Evolutionary conservation across 2,113 vertebrate genomes (phyloP), one percentile per base, ranked within the genome.

Genomic region (Amazona vittata): DNA sequence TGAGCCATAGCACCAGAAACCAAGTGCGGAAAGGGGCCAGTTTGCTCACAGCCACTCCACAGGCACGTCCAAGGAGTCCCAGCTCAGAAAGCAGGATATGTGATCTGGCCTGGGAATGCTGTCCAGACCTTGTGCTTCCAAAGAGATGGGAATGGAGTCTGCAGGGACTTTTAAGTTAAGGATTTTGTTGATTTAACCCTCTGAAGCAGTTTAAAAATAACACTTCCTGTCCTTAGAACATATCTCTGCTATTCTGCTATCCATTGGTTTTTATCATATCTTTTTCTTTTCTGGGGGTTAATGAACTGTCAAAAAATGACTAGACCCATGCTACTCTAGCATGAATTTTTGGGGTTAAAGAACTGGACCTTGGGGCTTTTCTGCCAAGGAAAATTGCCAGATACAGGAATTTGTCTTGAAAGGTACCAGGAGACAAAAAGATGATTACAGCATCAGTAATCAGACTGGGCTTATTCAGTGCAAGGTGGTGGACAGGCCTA

Each of bases 161-260:
- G 1, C 37, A 77, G 53, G 64, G 89, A 93, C 55, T 37, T 37
- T 37, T 37, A 60, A 77, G 41, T 64, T 73, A 29, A 85, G 62
- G n/a, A 62, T 93, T 87, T 93, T 96, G 91, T 96, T 95, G 94
- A 76, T 95, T 95, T 95, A 96, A 95, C 91, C 81, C 91, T 87
- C 95, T 82, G 57, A 69, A 73, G n/a, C 52, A 95, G 94, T 94
- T 96, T 96, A 91, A 94, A 95, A 96, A 96, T 82, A 89, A 94
- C 89, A 64, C 69, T 96, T 93, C 84, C 84, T 85, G 65, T 89
- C 21, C 89, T 91, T 89, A 76, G 87, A 89, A 52, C 70, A 5
- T 94, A 74, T 94, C 96, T 91, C 65, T 79, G 69, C 57, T 89
- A 76, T 89, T 75, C 65, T 0, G 1, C 35, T 59, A 20, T 84